Base-by-base conservation (phyloP, 2,113 vertebrate genomes). In the Tringa solitaria region DNA sequence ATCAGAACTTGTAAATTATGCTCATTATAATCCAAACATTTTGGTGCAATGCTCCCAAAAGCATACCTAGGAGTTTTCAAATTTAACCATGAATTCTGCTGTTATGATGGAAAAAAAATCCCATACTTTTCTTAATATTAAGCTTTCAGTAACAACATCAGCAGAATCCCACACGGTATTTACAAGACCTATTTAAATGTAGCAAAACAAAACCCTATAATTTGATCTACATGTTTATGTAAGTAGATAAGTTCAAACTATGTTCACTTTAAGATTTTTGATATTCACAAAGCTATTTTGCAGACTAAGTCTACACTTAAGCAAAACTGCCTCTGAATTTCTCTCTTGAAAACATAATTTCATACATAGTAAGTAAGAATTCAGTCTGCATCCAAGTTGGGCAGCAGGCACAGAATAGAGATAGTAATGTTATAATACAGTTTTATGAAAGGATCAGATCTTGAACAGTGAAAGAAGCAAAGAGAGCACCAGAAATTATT, bases 141-240 rank as follows among this genome's bases (percentile, higher is more conserved):
- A 14, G 8, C 6, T 73, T 48, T 61, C 12, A 41, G 21, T 35
- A 26, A 37, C 32, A 59, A 27, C 37, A 21, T 8, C 56, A 53
- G 4, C 24, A 61, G 16, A 24, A 4, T 68, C 5, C 5, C 26
- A 35, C 0, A 9, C 4, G 4, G 2, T 43, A 39, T 45, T 84
- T 65, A 8, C 23, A 81, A 77, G 14, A 67, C 8, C 56, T 59
- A 37, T 8, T 35, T 13, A 48, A 37, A n/a, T 33, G 23, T 21
- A 72, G 5, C 7, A 72, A 79, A 81, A 68, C 23, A 79, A 68
- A 45, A 8, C 0, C 3, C 4, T 76, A 30, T 11, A 2, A 43
- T 72, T 50, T 65, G 9, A 43, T 22, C 5, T 46, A 30, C 5
- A 51, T 4, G 57, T 28, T 83, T 90, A 46, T 78, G 9, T 45